phyloP scores from a whole-genome alignment of 2,113 vertebrate genomes.

The Python bivittatus region DNA sequence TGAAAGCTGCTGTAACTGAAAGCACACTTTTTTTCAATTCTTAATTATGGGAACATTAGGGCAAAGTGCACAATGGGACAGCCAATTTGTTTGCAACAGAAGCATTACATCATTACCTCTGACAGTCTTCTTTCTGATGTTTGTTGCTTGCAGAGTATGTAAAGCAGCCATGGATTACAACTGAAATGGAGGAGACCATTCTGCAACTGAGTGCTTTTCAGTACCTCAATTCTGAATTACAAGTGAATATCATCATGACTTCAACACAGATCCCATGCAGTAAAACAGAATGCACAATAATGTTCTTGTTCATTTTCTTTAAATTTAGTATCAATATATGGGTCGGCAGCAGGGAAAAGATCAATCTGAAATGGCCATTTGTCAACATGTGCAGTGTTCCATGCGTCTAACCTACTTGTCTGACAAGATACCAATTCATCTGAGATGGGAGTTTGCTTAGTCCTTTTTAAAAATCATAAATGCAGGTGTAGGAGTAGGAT shows the following conservation, averaged over 20 bases:
- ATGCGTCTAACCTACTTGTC: slow-evolving; percentile 61
- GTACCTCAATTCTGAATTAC: slow-evolving; percentile 72
- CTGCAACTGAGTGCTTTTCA: slow-evolving; percentile 66
- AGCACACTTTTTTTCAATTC: slow-evolving; percentile 20
- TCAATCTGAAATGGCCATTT: slow-evolving; percentile 72
- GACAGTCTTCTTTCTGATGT: slow-evolving; percentile 61
- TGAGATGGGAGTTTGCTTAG: slow-evolving; percentile 58
- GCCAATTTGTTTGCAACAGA: slow-evolving; percentile 58
- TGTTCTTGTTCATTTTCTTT: slow-evolving; percentile 64
- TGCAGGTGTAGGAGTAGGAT: slow-evolving; percentile 59
- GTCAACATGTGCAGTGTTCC: slow-evolving; percentile 59
- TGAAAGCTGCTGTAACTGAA: slow-evolving; percentile 47
- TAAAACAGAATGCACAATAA: slow-evolving; percentile 77
- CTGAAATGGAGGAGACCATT: slow-evolving; percentile 64
- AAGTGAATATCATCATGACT: slow-evolving; percentile 75
- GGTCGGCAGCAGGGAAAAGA: slow-evolving; percentile 69
- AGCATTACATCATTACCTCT: slow-evolving; percentile 59
- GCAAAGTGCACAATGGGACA: slow-evolving; percentile 42
- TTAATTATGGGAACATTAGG: slow-evolving; percentile 41
- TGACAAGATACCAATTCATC: slow-evolving; percentile 60
- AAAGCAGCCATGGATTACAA: slow-evolving; percentile 66
- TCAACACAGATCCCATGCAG: slow-evolving; percentile 79
- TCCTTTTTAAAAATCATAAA: slow-evolving; percentile 65
- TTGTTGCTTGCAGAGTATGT: slow-evolving; percentile 63
- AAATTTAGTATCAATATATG: slow-evolving; percentile 57